Percentiles rank a stretch among this genome's conserved stretches.
Evolutionary conservation across 2,888 invertebrate genomes (phyloP).

Genomic region (Lamproptera curius): DNA sequence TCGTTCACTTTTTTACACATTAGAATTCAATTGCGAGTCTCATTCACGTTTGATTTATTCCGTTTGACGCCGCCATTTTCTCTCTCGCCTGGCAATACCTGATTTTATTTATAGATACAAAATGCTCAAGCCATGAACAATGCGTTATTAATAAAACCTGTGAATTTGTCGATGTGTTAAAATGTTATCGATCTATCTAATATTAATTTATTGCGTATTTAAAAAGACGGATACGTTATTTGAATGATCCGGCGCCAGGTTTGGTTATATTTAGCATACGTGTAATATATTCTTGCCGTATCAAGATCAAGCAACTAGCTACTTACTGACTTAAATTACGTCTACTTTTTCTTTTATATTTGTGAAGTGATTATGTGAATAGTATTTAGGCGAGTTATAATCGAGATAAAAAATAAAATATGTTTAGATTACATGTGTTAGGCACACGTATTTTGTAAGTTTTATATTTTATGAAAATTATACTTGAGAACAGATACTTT

Average conservation of each 20-base stretch:
- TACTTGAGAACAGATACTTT: too few species aligned
- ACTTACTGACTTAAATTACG: too few species aligned
- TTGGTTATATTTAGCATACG: background rate
- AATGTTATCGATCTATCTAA: constrained; percentile 16
- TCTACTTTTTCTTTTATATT: too few species aligned
- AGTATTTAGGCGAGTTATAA: too few species aligned
- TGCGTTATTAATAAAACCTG: constrained; percentile 17
- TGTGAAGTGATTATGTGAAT: too few species aligned
- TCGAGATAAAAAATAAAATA: too few species aligned
- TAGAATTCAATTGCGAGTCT: constrained; percentile 37
- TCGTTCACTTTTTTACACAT: constrained; percentile 38
- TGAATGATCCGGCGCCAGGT: background rate
- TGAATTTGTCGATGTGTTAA: constrained; percentile 19
- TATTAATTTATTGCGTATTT: constrained; percentile 14
- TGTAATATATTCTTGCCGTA: too few species aligned
- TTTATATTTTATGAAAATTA: too few species aligned
- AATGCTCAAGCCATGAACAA: constrained; percentile 23
- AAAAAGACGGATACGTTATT: constrained; percentile 19
- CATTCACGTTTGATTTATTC: constrained; percentile 36
- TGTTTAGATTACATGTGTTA: too few species aligned
- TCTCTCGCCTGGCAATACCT: constrained; percentile 5
- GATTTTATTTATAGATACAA: constrained; percentile 14
- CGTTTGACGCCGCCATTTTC: constrained; percentile 32
- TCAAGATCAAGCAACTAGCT: too few species aligned
- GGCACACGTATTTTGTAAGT: too few species aligned